These are phyloP conservation scores for Amphilophus citrinellus DNA, from an alignment of 2,113 vertebrate species.

Conservation along the genomic window DNA sequence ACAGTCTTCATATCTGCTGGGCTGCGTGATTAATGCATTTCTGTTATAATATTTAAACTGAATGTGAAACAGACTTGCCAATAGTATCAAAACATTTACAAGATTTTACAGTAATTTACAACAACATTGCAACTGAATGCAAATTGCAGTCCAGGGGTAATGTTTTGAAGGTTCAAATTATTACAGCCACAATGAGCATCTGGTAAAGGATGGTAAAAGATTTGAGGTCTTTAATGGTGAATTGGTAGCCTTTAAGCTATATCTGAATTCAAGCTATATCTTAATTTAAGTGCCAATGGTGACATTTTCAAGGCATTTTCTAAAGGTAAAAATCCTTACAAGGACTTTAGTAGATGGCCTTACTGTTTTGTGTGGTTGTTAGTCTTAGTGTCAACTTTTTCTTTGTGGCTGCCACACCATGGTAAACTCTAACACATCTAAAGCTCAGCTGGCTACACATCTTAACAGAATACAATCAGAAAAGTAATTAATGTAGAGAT, in stretches of 20 bases:
- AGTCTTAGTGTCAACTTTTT: neutral
- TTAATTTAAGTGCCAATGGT: neutral
- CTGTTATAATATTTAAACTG: neutral
- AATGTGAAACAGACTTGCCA: neutral
- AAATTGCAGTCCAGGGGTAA: neutral
- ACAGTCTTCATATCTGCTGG: neutral
- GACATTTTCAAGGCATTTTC: neutral
- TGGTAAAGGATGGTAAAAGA: neutral
- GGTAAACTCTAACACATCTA: neutral
- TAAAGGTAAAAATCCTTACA: no score
- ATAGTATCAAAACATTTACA: neutral
- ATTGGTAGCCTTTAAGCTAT: neutral
- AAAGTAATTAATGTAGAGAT: constrained; percentile 32
- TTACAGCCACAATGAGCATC: neutral
- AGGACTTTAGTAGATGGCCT: no score
- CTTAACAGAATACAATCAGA: constrained; percentile 31
- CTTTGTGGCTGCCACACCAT: constrained; percentile 27
- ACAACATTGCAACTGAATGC: neutral
- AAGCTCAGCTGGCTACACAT: neutral
- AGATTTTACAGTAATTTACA: neutral
- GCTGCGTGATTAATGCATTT: neutral
- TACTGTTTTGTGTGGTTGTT: neutral
- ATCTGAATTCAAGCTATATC: neutral
- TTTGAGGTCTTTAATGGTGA: neutral
- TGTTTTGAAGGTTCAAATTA: neutral